phyloP scores from a whole-genome alignment of 2,113 vertebrate genomes.

The Rhinoderma darwinii region DNA sequence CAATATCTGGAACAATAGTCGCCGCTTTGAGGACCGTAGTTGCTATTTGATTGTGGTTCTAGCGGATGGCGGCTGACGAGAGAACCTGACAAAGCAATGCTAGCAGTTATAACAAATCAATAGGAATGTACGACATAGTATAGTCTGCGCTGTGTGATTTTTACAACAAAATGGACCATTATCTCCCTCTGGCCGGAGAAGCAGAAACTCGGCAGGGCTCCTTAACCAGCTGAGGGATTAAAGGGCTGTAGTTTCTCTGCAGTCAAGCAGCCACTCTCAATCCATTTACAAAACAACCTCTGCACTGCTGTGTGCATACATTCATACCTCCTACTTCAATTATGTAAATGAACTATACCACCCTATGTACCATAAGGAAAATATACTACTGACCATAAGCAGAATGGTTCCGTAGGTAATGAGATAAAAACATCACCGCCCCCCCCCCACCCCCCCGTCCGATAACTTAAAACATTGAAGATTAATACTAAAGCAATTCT shows the following conservation, averaged over 20 bases:
- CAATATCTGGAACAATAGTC: slow-evolving; percentile 9
- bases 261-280: background rate
- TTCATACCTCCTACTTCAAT: background rate
- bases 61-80: background rate
- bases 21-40: background rate
- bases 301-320: background rate
- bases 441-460: background rate
- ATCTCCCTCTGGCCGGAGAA: slow-evolving; percentile 27
- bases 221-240: slow-evolving; percentile 24
- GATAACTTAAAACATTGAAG: background rate
- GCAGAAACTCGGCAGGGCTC: background rate
- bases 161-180: slow-evolving; percentile 40
- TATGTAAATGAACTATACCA: background rate
- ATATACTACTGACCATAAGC: background rate
- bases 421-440: background rate
- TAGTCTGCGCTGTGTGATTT: slow-evolving; percentile 18
- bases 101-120: slow-evolving; percentile 34
- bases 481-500: background rate
- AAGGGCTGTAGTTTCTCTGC: background rate
- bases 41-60: background rate
- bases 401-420: background rate
- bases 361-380: background rate
- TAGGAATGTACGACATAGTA: slow-evolving; percentile 1
- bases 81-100: background rate
- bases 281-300: background rate